These are phyloP conservation scores for Dynastes hyllus DNA, from an alignment of 2,888 invertebrate species.

Conservation along the genomic window DNA sequence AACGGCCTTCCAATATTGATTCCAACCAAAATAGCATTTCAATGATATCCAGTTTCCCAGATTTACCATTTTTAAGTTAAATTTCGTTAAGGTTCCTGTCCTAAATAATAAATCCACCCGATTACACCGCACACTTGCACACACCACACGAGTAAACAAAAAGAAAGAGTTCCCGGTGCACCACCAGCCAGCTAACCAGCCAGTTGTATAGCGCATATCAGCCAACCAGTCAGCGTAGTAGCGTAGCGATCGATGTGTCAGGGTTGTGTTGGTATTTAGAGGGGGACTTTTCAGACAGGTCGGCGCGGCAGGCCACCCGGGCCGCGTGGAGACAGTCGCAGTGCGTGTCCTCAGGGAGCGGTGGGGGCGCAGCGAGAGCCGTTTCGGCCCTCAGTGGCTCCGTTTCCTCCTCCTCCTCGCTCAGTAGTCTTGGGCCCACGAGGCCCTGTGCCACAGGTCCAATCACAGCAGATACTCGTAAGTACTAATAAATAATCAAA, in stretches of 20 bases:
- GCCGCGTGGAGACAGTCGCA: slow-evolving; percentile 91
- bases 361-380: slow-evolving; percentile 73
- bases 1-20: no score
- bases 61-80: no score
- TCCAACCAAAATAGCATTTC: no score
- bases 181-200: no score
- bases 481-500: slow-evolving; percentile 60
- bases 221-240: slow-evolving; percentile 35
- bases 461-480: slow-evolving; percentile 83
- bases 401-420: slow-evolving; percentile 79
- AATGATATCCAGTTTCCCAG: no score
- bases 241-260: slow-evolving; percentile 64
- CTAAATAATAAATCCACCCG: no score
- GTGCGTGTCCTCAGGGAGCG: slow-evolving; percentile 84
- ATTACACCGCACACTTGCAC: no score
- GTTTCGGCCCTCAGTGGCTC: slow-evolving; percentile 89
- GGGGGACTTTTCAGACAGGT: slow-evolving; percentile 85
- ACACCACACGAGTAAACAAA: no score
- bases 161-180: no score
- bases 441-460: slow-evolving; percentile 78
- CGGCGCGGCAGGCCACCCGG: slow-evolving; percentile 90
- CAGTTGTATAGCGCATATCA: neutral
- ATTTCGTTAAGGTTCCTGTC: no score
- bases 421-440: slow-evolving; percentile 77
- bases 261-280: slow-evolving; percentile 72